Conservation (phyloP, 1,140 invertebrate species). For the Melipona quadrifasciata region DNA sequence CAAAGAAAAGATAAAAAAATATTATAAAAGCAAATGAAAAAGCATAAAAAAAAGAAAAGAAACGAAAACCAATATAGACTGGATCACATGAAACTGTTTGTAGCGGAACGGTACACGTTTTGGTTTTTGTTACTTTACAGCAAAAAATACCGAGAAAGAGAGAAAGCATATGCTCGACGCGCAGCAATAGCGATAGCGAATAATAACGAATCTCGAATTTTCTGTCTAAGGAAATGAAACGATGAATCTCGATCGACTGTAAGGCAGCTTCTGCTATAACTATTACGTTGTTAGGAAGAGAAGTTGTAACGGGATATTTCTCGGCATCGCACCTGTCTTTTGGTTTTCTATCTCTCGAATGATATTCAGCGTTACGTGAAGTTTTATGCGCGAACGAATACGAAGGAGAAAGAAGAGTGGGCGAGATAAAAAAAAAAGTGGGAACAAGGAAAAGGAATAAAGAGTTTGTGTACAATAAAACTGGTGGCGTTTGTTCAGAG, state of each 20-base stretch:
- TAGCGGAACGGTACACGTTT: not conserved
- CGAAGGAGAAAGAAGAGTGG: not conserved
- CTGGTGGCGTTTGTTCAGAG: slow-evolving; percentile 35
- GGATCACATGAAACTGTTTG: slow-evolving; percentile 5
- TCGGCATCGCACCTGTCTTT: slow-evolving; percentile 22
- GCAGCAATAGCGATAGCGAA: not conserved
- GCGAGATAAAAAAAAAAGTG: not conserved
- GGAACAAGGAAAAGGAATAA: not conserved
- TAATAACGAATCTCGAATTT: not conserved
- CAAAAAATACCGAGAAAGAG: not conserved
- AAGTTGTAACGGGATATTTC: slow-evolving; percentile 23
- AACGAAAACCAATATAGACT: not conserved
- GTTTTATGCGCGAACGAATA: not conserved
- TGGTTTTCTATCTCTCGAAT: not conserved
- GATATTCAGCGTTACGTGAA: not conserved
- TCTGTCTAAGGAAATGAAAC: not conserved
- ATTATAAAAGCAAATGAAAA: not conserved
- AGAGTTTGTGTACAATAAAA: slow-evolving; percentile 26
- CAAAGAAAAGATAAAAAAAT: not conserved
- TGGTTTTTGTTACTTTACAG: slow-evolving; percentile 9
- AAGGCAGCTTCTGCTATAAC: slow-evolving; percentile 22
- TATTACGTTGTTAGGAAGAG: not conserved
- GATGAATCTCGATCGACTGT: not conserved
- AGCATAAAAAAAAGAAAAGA: not conserved
- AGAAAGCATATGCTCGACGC: not conserved